Evolutionary conservation across 2,888 invertebrate genomes (phyloP).

Genomic region (Resseliella maxima): DNA sequence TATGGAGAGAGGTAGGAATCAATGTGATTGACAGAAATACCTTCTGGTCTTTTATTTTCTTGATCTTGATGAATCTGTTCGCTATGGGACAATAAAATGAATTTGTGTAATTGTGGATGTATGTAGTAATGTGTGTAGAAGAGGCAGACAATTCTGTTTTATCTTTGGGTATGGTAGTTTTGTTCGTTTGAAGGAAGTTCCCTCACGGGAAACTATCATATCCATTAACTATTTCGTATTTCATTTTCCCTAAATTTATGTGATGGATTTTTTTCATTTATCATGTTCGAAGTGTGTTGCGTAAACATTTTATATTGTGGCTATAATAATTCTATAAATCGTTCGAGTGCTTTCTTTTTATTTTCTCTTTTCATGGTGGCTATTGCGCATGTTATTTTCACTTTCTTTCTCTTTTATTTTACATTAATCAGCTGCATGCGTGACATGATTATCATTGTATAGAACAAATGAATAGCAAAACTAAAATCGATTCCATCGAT

Average conservation of each 20-base stretch:
- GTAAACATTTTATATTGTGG: no score
- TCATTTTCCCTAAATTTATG: neutral
- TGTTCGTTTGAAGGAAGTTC: neutral
- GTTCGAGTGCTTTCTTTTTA: neutral
- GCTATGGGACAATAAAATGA: neutral
- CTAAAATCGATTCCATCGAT: no score
- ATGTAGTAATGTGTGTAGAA: neutral
- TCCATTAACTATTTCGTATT: neutral
- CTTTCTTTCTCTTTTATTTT: neutral
- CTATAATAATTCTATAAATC: neutral
- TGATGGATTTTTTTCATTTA: slow-evolving; percentile 9
- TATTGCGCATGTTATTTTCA: no score
- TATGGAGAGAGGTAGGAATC: slow-evolving; percentile 16
- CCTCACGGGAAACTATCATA: no score
- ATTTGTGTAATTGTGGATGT: neutral
- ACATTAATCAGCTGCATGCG: no score
- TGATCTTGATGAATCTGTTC: neutral
- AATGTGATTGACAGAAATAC: neutral
- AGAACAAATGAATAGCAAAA: no score
- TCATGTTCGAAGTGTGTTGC: neutral
- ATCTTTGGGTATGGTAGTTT: neutral
- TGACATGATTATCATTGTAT: neutral
- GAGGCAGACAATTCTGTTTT: no score
- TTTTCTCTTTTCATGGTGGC: neutral
- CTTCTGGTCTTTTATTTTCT: neutral